Evolutionary conservation across 1,140 invertebrate species (phyloP), one percentile per base, ranked within the genome.

Genomic region (Lepidostoma basale): DNA sequence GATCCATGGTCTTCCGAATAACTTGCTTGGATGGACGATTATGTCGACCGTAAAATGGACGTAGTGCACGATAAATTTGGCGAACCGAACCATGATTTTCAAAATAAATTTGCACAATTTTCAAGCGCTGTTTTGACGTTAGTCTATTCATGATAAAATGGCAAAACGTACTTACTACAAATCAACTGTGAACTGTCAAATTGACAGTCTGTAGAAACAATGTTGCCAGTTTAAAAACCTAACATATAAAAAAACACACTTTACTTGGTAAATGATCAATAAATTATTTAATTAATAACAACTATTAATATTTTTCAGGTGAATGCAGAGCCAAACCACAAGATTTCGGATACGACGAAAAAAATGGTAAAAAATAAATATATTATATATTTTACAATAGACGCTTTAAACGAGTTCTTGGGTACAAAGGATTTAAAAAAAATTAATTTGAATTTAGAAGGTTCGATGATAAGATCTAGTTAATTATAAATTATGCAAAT

Each of bases 271-370:
- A 22, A 10, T 10, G 16, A 47, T 22, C 10, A 22, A 47, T 2
- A 44, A 8, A 44, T 44, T 44, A 8, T 44, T 2, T 8, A 18
- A 18, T 16, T 18, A 16, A 16, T 1, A 16, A 3, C 5, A 3
- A 9, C 39, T 44, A 16, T n/a, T 44, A 1, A 44, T 18, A 30
- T 33, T 33, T 33, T 2, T 54, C 66, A 72, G 70, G 36, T 47
- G n/a, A 6, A 23, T 28, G 28, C 20, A 39, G 14, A n/a, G 36
- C 54, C 0, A 36, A 26, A 3, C 52, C 64, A 12, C 68, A 75
- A 59, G 74, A 75, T 62, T 75, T 75, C 60, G 65, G 69, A 45
- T 75, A 75, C 52, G 70, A 74, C 56, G 74, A 72, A n/a, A 45
- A 66, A 3, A 71, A 72, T 62, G 74, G 74, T 75, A 58, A 73